phyloP scores from a whole-genome alignment of 2,888 invertebrate genomes.

The Julus scanicus region DNA sequence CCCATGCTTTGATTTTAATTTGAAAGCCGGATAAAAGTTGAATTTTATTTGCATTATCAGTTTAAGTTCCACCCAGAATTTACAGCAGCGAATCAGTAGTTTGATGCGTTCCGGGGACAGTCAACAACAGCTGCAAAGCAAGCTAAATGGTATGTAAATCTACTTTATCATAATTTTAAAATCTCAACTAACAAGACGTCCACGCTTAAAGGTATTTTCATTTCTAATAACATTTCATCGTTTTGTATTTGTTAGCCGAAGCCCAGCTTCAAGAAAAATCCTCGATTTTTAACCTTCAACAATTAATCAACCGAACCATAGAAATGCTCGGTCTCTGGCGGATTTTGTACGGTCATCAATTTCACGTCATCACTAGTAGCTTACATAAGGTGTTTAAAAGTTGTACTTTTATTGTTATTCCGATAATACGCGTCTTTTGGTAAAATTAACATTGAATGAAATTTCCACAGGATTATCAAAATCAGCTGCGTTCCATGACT shows the following conservation, averaged over 20 bases:
- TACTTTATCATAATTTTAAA: neutral
- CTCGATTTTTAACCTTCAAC: conserved; percentile 60
- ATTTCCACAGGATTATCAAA: conserved; percentile 69
- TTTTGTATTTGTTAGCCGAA: conserved; percentile 62
- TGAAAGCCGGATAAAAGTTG: neutral
- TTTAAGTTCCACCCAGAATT: conserved; percentile 56
- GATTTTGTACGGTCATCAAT: conserved; percentile 90
- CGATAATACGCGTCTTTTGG: neutral
- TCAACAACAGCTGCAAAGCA: conserved; percentile 60
- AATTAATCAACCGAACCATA: conserved; percentile 75
- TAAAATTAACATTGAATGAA: neutral
- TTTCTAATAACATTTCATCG: conserved; percentile 53
- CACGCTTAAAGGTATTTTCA: neutral
- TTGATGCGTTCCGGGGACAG: conserved; percentile 52
- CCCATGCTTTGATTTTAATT: neutral
- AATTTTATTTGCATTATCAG: conserved; percentile 13
- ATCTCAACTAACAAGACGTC: too few relatives aligned
- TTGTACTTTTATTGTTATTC: neutral
- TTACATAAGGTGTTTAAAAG: conserved; percentile 14
- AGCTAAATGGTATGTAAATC: conserved; percentile 62
- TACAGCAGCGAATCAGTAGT: conserved; percentile 56
- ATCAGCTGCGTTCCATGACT: conserved; percentile 71
- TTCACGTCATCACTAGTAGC: conserved; percentile 70
- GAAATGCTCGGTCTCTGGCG: conserved; percentile 95
- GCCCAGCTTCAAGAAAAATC: conserved; percentile 66